Base-by-base conservation (phyloP, 2,113 vertebrate genomes). In the Stegastes partitus region DNA sequence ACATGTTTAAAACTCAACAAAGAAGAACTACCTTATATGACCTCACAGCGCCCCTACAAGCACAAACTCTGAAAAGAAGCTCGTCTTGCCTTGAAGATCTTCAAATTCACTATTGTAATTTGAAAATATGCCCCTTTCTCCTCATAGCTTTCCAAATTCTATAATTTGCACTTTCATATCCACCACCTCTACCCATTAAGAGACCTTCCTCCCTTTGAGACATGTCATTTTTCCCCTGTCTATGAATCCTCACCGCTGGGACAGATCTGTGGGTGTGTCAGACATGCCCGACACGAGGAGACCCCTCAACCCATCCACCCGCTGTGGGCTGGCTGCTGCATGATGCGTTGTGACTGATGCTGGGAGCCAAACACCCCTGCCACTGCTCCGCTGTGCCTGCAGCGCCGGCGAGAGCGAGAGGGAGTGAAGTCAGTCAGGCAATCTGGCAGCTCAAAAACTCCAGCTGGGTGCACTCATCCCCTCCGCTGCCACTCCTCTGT, bases 291-390 rank as follows among this genome's bases (percentile, higher is more conserved):
- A 63, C 83, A 77, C 49, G 67, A 78, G 34, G 68, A 47, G 79
- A 61, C 68, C 73, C 57, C 68, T 73, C 64, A 37, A 51, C 44
- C 70, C 68, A 11, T 63, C 56, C 67, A 74, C 76, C 66, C 50
- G 22, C 81, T 65, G 65, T 12, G 68, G 79, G 82, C 83, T 61
- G 80, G 55, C 71, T 74, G 72, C 69, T 53, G 76, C 68, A 42
- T 88, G 83, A 91, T 82, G 72, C 45, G 22, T 74, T 81, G 68
- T 75, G 86, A 91, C 86, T 86, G 85, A 77, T 56, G 72, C 81
- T 53, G 42, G 51, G 71, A 84, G 86, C 79, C 77, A 73, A 83
- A 45, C 70, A 58, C 76, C 49, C 22, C 66, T 58, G 74, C 62
- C 61, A 55, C 64, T 1, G 54, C 85, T 77, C 53, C 2, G 22